Conservation (phyloP, 2,797 vertebrate species). For the Silurus lanzhouensis region DNA sequence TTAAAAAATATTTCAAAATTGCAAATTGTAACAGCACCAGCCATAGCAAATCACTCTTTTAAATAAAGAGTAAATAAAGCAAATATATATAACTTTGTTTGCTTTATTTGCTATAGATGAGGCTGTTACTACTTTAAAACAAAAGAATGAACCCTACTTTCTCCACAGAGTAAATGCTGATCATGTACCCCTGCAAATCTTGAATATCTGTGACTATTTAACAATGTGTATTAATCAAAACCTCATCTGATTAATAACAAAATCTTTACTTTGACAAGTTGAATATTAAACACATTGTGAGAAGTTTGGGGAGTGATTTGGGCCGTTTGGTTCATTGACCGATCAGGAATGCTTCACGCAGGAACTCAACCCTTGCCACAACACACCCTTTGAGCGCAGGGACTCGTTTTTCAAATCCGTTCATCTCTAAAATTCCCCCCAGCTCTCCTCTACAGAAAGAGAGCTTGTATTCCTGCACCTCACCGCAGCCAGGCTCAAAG, state of each 20-base stretch:
- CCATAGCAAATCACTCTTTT: too few species aligned
- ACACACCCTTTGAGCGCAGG: slow-evolving; percentile 28
- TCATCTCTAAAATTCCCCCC: slow-evolving; percentile 37
- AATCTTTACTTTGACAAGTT: not conserved
- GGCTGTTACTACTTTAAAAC: too few species aligned
- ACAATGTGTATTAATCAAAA: not conserved
- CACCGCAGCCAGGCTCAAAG: not conserved
- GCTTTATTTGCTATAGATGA: too few species aligned
- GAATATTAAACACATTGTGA: not conserved
- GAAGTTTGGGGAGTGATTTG: not conserved
- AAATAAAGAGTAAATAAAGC: too few species aligned
- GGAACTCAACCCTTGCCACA: slow-evolving; percentile 28
- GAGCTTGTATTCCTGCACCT: slow-evolving; percentile 45
- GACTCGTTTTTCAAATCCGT: slow-evolving; percentile 46
- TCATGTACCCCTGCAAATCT: too few species aligned
- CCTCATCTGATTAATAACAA: not conserved
- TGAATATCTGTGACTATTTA: not conserved
- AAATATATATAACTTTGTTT: too few species aligned
- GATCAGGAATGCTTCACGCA: slow-evolving; percentile 27
- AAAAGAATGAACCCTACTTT: too few species aligned
- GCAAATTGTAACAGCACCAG: too few species aligned
- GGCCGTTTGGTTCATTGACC: slow-evolving; percentile 29
- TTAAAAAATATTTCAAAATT: too few species aligned
- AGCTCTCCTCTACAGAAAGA: slow-evolving; percentile 36
- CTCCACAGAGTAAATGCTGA: too few species aligned